Percentiles rank a stretch among this genome's conserved stretches.
Evolutionary conservation across 2,797 vertebrate species (phyloP).

Genomic region (Pelochelys cantorii): DNA sequence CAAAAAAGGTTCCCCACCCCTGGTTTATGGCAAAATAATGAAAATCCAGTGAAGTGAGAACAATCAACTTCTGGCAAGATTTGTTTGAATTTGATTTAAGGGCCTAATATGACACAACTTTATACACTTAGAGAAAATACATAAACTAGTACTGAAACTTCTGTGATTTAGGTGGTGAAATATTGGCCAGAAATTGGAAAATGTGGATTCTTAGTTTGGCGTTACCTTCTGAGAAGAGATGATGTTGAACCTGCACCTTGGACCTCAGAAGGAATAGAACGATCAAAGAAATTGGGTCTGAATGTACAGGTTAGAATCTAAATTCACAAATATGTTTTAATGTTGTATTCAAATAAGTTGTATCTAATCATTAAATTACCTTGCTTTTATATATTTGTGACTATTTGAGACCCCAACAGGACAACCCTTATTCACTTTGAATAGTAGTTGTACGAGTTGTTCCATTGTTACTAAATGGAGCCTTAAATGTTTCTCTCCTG

Average conservation of each 20-base stretch:
- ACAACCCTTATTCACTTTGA: not conserved
- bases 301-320: slow-evolving; percentile 89
- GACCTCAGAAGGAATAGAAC: slow-evolving; percentile 95
- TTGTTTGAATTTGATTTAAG: slow-evolving; percentile 42
- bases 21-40: not conserved
- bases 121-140: slow-evolving; percentile 3
- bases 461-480: not conserved
- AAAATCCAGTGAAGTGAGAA: not conserved
- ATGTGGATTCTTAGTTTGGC: slow-evolving; percentile 98
- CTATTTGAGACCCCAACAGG: not conserved
- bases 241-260: slow-evolving; percentile 96
- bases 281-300: slow-evolving; percentile 93
- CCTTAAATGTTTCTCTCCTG: not conserved
- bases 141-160: slow-evolving; percentile 36
- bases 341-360: not conserved
- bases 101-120: not conserved
- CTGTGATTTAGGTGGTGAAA: slow-evolving; percentile 92
- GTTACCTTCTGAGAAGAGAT: slow-evolving; percentile 95
- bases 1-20: no score
- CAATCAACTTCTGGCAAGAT: slow-evolving; percentile 19
- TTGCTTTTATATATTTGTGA: not conserved
- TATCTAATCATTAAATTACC: not conserved
- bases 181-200: slow-evolving; percentile 99
- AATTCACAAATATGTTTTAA: not conserved
- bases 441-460: not conserved